Conservation (phyloP, 2,797 vertebrate genomes). For the Mustela erminea region DNA sequence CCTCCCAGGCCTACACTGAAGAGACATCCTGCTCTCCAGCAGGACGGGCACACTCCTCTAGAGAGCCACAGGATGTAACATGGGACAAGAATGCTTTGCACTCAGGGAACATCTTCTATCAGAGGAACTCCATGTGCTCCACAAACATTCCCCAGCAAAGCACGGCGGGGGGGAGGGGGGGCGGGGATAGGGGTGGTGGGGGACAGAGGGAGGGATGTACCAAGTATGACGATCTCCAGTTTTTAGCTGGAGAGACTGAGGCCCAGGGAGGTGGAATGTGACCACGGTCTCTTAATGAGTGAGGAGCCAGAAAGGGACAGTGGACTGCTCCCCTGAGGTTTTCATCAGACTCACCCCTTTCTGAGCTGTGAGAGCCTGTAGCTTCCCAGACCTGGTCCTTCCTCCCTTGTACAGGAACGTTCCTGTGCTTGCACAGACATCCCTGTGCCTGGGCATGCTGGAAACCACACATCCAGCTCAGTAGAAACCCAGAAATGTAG, state of each 20-base stretch:
- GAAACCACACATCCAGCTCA: background rate
- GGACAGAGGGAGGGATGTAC: background rate
- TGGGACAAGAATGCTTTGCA: background rate
- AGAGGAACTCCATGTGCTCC: background rate
- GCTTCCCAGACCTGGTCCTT: background rate
- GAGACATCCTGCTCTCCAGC: background rate
- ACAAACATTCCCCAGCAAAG: background rate
- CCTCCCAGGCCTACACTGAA: background rate
- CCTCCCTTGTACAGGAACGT: background rate
- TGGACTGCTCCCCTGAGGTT: background rate
- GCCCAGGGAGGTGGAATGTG: background rate
- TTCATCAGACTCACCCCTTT: background rate
- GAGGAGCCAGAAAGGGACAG: background rate
- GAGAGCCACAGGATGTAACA: conserved; percentile 27
- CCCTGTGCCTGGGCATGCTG: too few species aligned
- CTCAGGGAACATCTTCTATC: background rate
- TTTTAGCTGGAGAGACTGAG: background rate
- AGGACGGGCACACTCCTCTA: background rate
- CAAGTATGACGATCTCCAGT: background rate
- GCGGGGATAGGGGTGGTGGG: too few species aligned
- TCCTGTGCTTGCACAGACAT: background rate
- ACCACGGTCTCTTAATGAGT: background rate
- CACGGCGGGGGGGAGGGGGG: too few species aligned
- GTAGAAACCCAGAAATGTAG: background rate
- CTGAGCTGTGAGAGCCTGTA: background rate